phyloP scores from a whole-genome alignment of 2,113 vertebrate species.

The Sterrhoptilus dennistouni region DNA sequence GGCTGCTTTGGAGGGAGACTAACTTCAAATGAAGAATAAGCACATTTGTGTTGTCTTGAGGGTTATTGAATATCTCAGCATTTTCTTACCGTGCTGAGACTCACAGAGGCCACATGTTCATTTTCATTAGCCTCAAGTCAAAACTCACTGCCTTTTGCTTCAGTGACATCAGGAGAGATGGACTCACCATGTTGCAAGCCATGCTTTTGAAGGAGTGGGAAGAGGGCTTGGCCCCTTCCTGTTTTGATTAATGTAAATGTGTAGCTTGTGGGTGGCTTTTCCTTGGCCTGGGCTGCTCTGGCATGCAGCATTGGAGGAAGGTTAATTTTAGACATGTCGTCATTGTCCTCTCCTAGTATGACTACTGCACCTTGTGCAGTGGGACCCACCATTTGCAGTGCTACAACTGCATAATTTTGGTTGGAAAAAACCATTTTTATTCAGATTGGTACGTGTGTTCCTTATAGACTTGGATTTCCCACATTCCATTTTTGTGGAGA shows the following conservation, averaged over 20 bases:
- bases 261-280: background rate
- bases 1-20: background rate
- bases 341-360: background rate
- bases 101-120: background rate
- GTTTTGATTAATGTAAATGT: background rate
- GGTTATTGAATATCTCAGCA: background rate
- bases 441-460: background rate
- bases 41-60: background rate
- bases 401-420: background rate
- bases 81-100: background rate
- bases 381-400: background rate
- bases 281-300: background rate
- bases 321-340: background rate
- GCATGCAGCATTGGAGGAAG: fast-evolving
- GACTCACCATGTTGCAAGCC: background rate
- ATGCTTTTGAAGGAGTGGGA: background rate
- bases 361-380: background rate
- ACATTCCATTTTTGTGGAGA: background rate
- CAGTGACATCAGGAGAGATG: background rate
- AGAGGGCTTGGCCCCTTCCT: background rate
- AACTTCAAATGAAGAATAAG: background rate
- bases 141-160: background rate
- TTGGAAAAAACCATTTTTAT: background rate
- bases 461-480: background rate
- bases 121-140: background rate